phyloP scores from a whole-genome alignment of 2,113 vertebrate genomes.

The Cinclus mexicanus region DNA sequence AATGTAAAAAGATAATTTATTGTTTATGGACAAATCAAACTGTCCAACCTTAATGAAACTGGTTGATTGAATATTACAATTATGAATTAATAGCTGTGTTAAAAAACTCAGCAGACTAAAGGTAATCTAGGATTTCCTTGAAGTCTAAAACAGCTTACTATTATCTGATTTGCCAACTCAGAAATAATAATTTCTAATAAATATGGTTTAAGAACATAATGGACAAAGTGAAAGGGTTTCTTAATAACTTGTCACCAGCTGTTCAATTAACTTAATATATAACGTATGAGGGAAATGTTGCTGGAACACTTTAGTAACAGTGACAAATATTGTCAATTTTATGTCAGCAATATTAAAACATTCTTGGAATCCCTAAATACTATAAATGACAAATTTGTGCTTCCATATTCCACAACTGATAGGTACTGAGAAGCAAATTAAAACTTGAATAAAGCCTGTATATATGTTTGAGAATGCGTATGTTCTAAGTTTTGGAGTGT shows the following conservation, averaged over 20 bases:
- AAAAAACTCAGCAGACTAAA: neutral
- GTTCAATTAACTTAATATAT: neutral
- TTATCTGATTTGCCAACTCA: neutral
- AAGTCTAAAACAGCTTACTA: neutral
- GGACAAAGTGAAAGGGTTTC: neutral
- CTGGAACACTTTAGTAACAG: neutral
- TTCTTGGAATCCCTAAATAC: neutral
- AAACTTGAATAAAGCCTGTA: neutral
- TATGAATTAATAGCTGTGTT: neutral
- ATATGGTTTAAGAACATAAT: neutral
- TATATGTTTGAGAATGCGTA: neutral
- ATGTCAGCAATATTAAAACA: neutral
- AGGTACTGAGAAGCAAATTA: neutral
- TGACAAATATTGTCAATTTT: neutral
- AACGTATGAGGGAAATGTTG: neutral
- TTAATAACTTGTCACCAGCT: neutral
- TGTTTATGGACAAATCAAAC: neutral
- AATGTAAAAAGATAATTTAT: neutral
- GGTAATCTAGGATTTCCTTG: neutral
- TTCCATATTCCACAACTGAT: neutral
- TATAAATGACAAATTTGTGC: neutral
- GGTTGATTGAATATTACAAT: neutral
- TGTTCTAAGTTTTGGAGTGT: neutral
- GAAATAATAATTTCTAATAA: neutral
- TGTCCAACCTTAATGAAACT: neutral